Base-by-base conservation (phyloP, 2,113 vertebrate species). In the Phycodurus eques region DNA sequence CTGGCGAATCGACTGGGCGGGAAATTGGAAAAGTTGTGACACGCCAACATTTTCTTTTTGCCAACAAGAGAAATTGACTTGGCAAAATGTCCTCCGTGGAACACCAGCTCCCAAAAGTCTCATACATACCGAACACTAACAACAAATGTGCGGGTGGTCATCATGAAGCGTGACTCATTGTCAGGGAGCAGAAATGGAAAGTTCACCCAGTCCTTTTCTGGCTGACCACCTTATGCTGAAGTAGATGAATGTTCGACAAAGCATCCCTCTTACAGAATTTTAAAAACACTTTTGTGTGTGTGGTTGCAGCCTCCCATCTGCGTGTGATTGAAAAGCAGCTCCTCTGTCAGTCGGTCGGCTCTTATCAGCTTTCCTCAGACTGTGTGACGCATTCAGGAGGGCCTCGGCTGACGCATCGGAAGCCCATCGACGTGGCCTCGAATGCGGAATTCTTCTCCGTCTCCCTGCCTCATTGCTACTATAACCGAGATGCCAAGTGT, bases 281-380 rank as follows among this genome's bases (percentile, higher is more conserved):
- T 51, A 17, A 15, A 54, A 54, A 7, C 7, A 19, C 5, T 0
- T 0, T 60, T 73, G 12, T 56, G 3, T 57, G 70, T 60, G 19
- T 17, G 19, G 66, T 77, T 81, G 72, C 72, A 68, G 63, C 67
- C 35, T 43, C 73, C 75, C 75, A 76, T 80, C 49, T 73, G 64
- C 78, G 72, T 78, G 75, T 46, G 13, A 47, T 39, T 78, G 61
- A 80, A 80, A 73, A 72, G 81, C 80, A 64, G 77, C 76, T 80
- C 74, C 42, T 77, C 73, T 22, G 56, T 82, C 59, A 31, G 35
- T 82, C 59, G 59, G 33, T 17, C 76, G 77, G 71, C 77, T 88
- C 86, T 90, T 89, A 91, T 91, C 89, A 79, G 84, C 75, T 72
- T 43, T 72, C 35, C 80, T 88, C 87, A 90, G 84, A 75, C 84